Conservation (phyloP, 1,140 invertebrate genomes). For the Triops longicaudatus region DNA sequence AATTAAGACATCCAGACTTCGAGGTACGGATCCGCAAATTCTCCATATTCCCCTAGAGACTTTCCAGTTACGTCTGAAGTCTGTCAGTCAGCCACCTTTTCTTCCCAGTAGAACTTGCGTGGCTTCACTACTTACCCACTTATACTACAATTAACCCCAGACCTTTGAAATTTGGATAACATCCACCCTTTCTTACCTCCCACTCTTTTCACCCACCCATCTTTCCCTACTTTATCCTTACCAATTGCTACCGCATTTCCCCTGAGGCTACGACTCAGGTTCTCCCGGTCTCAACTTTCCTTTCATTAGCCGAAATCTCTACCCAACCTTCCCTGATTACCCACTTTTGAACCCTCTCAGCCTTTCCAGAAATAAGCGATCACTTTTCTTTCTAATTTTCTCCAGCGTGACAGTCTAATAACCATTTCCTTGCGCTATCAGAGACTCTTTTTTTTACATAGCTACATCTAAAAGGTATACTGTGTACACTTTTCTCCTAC, state of each 20-base stretch:
- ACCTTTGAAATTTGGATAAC: background rate
- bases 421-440: background rate
- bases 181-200: background rate
- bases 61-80: background rate
- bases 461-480: background rate
- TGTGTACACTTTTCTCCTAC: background rate
- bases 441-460: background rate
- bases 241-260: background rate
- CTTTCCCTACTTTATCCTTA: background rate
- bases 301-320: background rate
- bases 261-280: background rate
- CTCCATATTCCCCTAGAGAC: background rate
- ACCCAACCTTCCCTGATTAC: background rate
- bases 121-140: background rate
- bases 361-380: constrained; percentile 26
- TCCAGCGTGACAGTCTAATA: constrained; percentile 21
- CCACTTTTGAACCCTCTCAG: background rate
- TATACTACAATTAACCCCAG: background rate
- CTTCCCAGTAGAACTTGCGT: background rate
- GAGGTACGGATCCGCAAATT: background rate
- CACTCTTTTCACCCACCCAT: background rate
- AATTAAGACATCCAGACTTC: background rate
- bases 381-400: constrained; percentile 27
- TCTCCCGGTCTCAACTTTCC: background rate
- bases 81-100: background rate